phyloP scores from a whole-genome alignment of 2,888 invertebrate genomes.

The Omphaloscelis lunosa region DNA sequence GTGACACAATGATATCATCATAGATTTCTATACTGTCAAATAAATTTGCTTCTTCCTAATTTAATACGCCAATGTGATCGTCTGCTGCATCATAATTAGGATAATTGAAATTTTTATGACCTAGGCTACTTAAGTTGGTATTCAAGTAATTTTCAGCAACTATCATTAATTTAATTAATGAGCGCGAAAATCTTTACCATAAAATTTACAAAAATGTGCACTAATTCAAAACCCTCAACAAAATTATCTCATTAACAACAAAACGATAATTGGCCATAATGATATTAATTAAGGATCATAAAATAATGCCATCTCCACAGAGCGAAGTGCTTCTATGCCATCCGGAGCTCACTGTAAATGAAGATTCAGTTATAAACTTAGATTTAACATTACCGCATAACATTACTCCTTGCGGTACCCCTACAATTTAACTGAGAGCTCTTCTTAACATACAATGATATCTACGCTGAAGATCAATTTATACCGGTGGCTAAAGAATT shows the following conservation, averaged over 20 bases:
- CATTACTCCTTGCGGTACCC: conserved; percentile 82
- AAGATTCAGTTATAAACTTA: conserved; percentile 83
- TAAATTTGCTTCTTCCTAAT: background rate
- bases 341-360: conserved; percentile 73
- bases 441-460: conserved; percentile 61
- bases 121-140: background rate
- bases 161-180: conserved; percentile 1
- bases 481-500: conserved; percentile 71
- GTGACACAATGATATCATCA: no score
- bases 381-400: conserved; percentile 81
- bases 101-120: background rate
- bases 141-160: background rate
- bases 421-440: conserved; percentile 74
- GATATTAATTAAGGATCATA: conserved; percentile 42
- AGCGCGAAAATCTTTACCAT: conserved; percentile 2
- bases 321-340: conserved; percentile 65
- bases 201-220: conserved; percentile 20
- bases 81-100: background rate
- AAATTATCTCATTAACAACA: conserved; percentile 40
- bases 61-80: background rate
- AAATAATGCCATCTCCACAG: conserved; percentile 63
- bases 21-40: background rate
- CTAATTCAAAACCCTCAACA: conserved; percentile 15
- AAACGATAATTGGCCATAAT: conserved; percentile 31
- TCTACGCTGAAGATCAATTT: conserved; percentile 68